Percentiles rank a stretch among this genome's conserved stretches.
Conservation (phyloP, 2,113 vertebrate genomes). For the Bufo gargarizans region DNA sequence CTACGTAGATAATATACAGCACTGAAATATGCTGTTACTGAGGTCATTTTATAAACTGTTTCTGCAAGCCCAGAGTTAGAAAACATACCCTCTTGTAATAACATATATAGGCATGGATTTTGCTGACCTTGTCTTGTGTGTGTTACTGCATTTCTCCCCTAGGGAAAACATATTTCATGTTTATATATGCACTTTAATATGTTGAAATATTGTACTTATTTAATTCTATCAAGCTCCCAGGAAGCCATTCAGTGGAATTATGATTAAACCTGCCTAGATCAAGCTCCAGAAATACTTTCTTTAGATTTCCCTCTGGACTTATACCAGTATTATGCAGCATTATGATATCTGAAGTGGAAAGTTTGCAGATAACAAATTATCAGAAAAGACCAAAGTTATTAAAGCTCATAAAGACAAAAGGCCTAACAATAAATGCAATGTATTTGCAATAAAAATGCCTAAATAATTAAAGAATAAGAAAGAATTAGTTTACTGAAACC, state of each 20-base stretch:
- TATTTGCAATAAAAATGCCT: background rate
- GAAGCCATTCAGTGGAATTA: constrained; percentile 27
- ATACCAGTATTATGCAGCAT: constrained; percentile 24
- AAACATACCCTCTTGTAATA: constrained; percentile 18
- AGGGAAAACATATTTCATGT: background rate
- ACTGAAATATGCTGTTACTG: background rate
- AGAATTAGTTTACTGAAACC: background rate
- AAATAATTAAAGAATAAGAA: background rate
- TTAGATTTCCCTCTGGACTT: constrained; percentile 21
- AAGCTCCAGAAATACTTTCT: constrained; percentile 27
- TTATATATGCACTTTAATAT: constrained; percentile 39
- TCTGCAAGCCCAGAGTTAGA: constrained; percentile 10
- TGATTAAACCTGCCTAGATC: constrained; percentile 43
- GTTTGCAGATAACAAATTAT: background rate
- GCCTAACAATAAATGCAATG: background rate
- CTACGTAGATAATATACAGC: background rate
- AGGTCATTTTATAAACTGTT: constrained; percentile 36
- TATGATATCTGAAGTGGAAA: constrained; percentile 41
- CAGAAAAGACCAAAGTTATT: constrained; percentile 19
- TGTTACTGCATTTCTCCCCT: background rate
- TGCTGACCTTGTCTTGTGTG: constrained; percentile 34
- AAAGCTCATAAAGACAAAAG: constrained; percentile 21
- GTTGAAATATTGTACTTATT: constrained; percentile 44
- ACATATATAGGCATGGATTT: constrained; percentile 6
- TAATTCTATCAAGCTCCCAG: constrained; percentile 36